Base-by-base conservation (phyloP, 2,797 vertebrate species). In the Anguilla megastoma region DNA sequence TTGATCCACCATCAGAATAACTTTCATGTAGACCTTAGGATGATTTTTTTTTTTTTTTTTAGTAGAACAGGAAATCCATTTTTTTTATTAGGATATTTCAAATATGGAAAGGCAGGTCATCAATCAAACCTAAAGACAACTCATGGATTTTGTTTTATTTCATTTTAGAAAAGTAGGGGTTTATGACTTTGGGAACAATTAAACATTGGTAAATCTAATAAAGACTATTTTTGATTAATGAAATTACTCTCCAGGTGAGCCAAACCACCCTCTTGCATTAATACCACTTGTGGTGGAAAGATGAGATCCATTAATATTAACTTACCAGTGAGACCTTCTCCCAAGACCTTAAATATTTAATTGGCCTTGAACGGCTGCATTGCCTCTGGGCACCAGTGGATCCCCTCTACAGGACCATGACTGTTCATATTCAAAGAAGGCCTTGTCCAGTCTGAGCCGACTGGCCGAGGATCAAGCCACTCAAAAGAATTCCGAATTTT, bases 301-400 rank as follows among this genome's bases (percentile, higher is more conserved):
- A 95, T 91, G 95, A 96, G 94, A 95, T 88, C 93, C 94, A 96
- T 96, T 95, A 96, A 96, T 96, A 97, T 96, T 96, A 96, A 96
- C 95, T 96, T 93, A 94, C 95, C 94, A 93, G 91, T 66, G 93
- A 95, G 95, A 94, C 94, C 95, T 96, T 94, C 94, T 94, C 96
- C 95, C 93, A 93, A 92, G 91, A 90, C 92, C 93, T 91, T 96
- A 95, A 96, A 96, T 96, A 95, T 96, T 96, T 97, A 95, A 96
- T 95, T 92, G 92, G 93, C 93, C 92, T 94, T 95, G 95, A 95
- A 96, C 94, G 95, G 95, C 93, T 94, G 93, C 94, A 94, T 91
- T 94, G 94, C 95, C 94, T 94, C 91, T 91, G 86, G 93, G 93
- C 94, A 93, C 90, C 91, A 92, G 92, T 94, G 94, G 94, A 95